Evolutionary conservation across 1,140 invertebrate species (phyloP).

Genomic region (Bombus breviceps): DNA sequence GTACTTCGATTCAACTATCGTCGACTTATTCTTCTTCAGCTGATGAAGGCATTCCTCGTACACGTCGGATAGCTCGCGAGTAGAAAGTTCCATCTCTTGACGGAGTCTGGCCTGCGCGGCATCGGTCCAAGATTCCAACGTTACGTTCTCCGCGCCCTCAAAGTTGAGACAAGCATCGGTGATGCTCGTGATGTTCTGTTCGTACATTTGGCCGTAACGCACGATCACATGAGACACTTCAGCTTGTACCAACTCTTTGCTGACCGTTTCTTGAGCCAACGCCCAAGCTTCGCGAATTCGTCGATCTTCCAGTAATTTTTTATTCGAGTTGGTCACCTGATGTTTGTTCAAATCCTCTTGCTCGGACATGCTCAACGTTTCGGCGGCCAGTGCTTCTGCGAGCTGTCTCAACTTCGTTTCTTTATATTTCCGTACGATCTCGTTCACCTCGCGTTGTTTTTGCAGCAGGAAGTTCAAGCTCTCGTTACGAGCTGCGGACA

Average conservation of each 20-base stretch:
- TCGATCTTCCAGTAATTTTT: conserved; percentile 79
- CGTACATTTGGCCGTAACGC: conserved; percentile 86
- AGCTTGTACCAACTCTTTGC: conserved; percentile 87
- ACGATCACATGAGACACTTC: conserved; percentile 89
- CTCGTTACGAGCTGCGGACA: conserved; percentile 72
- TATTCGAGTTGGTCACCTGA: conserved; percentile 76
- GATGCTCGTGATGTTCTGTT: conserved; percentile 82
- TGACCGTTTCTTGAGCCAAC: conserved; percentile 87
- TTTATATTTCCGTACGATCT: conserved; percentile 86
- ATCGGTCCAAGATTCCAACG: conserved; percentile 87
- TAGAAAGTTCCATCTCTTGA: conserved; percentile 87
- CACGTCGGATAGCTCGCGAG: conserved; percentile 85
- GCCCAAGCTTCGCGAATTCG: conserved; percentile 87
- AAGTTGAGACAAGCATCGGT: conserved; percentile 82
- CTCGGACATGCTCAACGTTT: conserved; percentile 85
- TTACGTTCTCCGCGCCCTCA: conserved; percentile 85
- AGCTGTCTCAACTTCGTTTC: conserved; percentile 87
- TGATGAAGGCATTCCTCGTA: conserved; percentile 85
- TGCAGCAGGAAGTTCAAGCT: conserved; percentile 84
- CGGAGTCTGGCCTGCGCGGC: conserved; percentile 87
- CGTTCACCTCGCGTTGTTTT: conserved; percentile 85
- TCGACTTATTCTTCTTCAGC: conserved; percentile 81
- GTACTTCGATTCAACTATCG: conserved; percentile 75
- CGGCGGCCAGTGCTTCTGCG: conserved; percentile 86
- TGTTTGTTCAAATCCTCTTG: conserved; percentile 66